Conservation (phyloP, 2,888 invertebrate genomes). For the Ochropleura leucogaster region DNA sequence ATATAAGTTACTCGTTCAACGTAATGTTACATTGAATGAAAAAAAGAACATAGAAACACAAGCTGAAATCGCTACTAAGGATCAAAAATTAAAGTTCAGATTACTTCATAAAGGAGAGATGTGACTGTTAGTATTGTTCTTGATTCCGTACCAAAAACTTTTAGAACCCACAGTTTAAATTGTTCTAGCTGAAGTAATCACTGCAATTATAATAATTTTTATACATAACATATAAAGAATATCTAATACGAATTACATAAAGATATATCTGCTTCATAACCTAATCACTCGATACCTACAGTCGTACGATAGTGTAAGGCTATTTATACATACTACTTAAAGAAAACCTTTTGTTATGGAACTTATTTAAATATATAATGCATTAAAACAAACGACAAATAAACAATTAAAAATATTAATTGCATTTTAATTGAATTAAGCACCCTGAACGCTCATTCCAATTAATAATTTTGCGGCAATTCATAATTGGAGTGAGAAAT, state of each 20-base stretch:
- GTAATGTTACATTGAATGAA: neutral
- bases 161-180: conserved; percentile 67
- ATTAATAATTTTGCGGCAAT: conserved; percentile 57
- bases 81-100: conserved; percentile 32
- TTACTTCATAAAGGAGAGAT: conserved; percentile 61
- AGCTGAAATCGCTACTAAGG: conserved; percentile 26
- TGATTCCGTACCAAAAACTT: conserved; percentile 65
- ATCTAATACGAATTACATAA: conserved; percentile 70
- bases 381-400: conserved; percentile 90
- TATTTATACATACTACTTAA: conserved; percentile 89
- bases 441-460: conserved; percentile 53
- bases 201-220: conserved; percentile 76
- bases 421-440: conserved; percentile 70
- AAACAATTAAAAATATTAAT: conserved; percentile 81
- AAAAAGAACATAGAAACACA: conserved; percentile 9
- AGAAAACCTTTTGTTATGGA: conserved; percentile 87
- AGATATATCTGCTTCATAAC: conserved; percentile 78
- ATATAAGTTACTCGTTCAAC: neutral
- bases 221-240: conserved; percentile 66
- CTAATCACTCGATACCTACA: conserved; percentile 83
- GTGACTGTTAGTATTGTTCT: conserved; percentile 52
- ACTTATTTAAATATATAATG: conserved; percentile 89
- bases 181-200: conserved; percentile 76
- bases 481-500: conserved; percentile 57
- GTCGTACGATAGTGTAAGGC: conserved; percentile 87